Conservation (phyloP, 1,140 invertebrate species). For the Drosophila truncata region DNA sequence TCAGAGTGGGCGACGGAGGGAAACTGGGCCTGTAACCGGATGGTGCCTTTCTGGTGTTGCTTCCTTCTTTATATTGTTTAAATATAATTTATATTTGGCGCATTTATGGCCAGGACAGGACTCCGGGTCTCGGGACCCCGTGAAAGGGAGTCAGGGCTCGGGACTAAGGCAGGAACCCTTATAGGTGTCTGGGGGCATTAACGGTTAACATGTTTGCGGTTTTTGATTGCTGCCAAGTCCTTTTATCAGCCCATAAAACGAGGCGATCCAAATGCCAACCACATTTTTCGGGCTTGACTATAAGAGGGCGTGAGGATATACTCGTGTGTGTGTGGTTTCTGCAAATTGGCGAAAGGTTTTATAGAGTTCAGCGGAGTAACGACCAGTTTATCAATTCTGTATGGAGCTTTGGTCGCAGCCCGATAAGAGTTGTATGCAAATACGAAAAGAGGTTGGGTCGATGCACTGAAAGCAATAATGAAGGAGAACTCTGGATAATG, state of each 20-base stretch:
- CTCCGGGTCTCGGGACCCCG: constrained; percentile 1
- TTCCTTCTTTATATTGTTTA: constrained; percentile 43
- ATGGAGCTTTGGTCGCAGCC: constrained; percentile 19
- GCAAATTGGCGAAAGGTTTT: constrained; percentile 53
- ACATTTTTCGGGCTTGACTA: constrained; percentile 15
- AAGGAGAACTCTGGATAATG: neutral
- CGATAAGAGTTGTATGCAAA: constrained; percentile 52
- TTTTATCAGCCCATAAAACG: constrained; percentile 75
- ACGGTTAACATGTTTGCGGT: constrained; percentile 81
- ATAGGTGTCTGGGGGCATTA: constrained; percentile 81
- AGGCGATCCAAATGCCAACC: constrained; percentile 27
- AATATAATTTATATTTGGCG: constrained; percentile 79
- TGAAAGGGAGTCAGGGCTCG: constrained; percentile 53
- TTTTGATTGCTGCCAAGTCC: constrained; percentile 75
- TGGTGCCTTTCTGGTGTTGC: constrained; percentile 16
- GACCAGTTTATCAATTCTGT: constrained; percentile 50
- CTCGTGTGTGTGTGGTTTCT: constrained; percentile 24
- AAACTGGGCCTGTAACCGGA: constrained; percentile 35
- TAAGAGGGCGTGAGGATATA: constrained; percentile 20
- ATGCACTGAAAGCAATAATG: constrained; percentile 25
- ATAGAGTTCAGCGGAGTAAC: constrained; percentile 49
- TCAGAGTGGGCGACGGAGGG: constrained; percentile 18
- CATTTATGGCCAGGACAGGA: constrained; percentile 55
- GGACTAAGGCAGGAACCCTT: constrained; percentile 35
- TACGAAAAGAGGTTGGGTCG: constrained; percentile 19